Percentiles rank a stretch among this genome's conserved stretches.
Evolutionary conservation across 2,113 vertebrate genomes (phyloP).

Genomic region (Astur gentilis): DNA sequence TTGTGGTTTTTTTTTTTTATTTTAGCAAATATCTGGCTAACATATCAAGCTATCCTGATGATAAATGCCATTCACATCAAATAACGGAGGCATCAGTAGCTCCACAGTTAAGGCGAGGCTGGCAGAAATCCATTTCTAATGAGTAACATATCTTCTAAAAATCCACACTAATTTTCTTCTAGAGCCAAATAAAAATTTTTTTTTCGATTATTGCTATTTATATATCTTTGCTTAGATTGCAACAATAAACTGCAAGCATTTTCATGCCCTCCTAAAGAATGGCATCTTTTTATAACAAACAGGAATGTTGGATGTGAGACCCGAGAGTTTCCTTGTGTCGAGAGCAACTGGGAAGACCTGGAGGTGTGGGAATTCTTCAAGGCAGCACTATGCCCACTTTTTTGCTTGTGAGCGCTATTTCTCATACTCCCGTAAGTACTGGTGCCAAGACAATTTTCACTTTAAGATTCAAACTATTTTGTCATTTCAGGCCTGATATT

Average conservation of each 20-base stretch:
- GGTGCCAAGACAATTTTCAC: slow-evolving; percentile 14
- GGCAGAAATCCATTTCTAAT: background rate
- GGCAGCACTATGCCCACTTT: background rate
- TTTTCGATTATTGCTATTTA: background rate
- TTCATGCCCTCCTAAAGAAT: background rate
- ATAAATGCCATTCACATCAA: background rate
- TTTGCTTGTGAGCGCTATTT: background rate
- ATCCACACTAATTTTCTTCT: background rate
- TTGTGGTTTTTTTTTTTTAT: background rate
- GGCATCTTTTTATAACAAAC: background rate
- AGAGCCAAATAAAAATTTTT: background rate
- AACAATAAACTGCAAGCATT: background rate
- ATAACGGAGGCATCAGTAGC: background rate
- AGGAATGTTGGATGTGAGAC: background rate
- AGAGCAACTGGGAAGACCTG: background rate
- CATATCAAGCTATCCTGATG: background rate
- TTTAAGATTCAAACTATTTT: background rate
- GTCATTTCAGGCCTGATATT: slow-evolving; percentile 7
- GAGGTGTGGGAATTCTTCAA: background rate
- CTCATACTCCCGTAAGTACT: background rate
- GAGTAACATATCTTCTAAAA: background rate
- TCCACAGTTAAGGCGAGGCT: background rate
- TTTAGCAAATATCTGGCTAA: background rate
- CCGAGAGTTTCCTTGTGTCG: background rate
- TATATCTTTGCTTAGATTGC: background rate